Evolutionary conservation across 2,113 vertebrate species (phyloP).

Genomic region (Perccottus glenii): DNA sequence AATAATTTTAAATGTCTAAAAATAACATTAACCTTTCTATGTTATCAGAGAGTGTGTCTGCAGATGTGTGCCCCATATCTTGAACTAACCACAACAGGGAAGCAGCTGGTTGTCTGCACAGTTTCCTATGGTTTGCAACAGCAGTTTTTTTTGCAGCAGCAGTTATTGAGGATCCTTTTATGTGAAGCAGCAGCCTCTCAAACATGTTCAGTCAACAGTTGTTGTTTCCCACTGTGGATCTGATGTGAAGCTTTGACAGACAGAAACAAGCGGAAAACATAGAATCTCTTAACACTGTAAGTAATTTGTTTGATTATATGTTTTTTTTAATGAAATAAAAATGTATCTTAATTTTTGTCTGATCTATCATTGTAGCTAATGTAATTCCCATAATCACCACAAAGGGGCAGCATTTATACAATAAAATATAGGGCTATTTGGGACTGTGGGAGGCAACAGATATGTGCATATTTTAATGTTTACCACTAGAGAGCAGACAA

Average conservation of each 20-base stretch:
- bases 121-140: neutral
- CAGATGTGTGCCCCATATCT: neutral
- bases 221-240: neutral
- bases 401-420: constrained; percentile 39
- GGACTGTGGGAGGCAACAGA: too few species aligned
- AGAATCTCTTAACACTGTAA: too few species aligned
- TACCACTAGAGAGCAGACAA: too few species aligned
- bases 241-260: neutral
- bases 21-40: too few species aligned
- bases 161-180: neutral
- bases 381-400: constrained; percentile 11
- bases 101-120: neutral
- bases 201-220: neutral
- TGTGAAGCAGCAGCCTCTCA: neutral
- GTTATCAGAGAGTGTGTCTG: too few species aligned
- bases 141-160: neutral
- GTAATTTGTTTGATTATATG: too few species aligned
- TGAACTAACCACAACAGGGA: constrained; percentile 7
- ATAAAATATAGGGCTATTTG: too few species aligned
- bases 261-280: too few species aligned
- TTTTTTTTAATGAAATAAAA: too few species aligned
- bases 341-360: too few species aligned
- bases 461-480: too few species aligned
- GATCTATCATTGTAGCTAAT: neutral
- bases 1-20: too few species aligned